Percentiles rank a stretch among this genome's conserved stretches.
phyloP scores from a whole-genome alignment of 2,113 vertebrate genomes.

The Rhea pennata region DNA sequence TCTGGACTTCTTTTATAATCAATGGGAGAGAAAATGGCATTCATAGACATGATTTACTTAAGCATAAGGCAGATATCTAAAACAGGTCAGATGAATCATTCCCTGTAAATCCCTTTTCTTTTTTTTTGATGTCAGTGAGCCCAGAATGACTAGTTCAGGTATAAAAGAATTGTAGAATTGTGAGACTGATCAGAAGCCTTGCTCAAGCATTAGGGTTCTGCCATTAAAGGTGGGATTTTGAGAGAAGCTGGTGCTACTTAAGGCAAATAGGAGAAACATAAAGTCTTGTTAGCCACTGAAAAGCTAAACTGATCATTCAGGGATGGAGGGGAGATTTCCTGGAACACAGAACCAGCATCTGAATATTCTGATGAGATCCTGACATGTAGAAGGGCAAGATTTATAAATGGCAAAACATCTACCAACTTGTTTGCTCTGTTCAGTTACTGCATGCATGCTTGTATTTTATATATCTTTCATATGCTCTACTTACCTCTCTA shows the following conservation, averaged over 20 bases:
- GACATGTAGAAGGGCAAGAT: not conserved
- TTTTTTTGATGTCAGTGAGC: not conserved
- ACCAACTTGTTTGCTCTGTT: not conserved
- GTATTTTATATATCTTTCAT: not conserved
- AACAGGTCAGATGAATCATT: not conserved
- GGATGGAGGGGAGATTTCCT: not conserved
- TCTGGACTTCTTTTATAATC: not conserved
- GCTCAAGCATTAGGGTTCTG: not conserved
- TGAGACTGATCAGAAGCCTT: not conserved
- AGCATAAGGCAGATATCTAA: not conserved
- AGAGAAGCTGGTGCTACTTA: not conserved
- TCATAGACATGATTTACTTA: not conserved
- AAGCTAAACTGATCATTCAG: conserved; percentile 2
- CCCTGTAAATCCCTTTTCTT: not conserved
- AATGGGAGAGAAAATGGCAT: not conserved
- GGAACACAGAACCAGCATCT: not conserved
- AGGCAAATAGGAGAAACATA: not conserved
- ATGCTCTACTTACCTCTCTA: not conserved
- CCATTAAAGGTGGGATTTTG: conserved; percentile 11
- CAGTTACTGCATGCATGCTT: not conserved
- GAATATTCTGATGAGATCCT: not conserved
- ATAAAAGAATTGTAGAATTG: not conserved
- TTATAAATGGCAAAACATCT: not conserved
- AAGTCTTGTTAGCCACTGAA: not conserved
- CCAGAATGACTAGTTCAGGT: not conserved